A percentile compares a stretch with the other conserved stretches of the same genome.
Conservation (phyloP, 2,797 vertebrate genomes). For the Anolis apletophallus region DNA sequence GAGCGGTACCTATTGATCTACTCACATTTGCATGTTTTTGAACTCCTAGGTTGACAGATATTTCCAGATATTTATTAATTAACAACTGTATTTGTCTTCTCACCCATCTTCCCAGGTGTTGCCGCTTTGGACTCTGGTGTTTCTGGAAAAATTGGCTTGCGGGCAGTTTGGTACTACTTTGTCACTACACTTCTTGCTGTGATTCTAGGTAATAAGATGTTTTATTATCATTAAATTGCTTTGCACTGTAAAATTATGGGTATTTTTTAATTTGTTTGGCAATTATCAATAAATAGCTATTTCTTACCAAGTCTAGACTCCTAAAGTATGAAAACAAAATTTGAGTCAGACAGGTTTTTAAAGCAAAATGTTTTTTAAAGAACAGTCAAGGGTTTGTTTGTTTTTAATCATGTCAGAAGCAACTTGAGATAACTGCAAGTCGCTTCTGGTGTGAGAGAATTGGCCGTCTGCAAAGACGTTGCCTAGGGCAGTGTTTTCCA, state of each 20-base stretch:
- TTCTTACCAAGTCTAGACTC: background rate
- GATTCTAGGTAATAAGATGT: slow-evolving; percentile 84
- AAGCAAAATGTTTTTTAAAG: too few relatives aligned
- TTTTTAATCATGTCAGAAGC: too few relatives aligned
- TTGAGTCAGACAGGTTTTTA: too few relatives aligned
- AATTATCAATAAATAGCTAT: background rate
- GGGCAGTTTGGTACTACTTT: slow-evolving; percentile 93
- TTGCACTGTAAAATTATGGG: background rate
- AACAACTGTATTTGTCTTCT: slow-evolving; percentile 19
- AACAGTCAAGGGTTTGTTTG: too few relatives aligned
- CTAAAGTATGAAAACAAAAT: background rate
- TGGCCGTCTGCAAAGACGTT: too few relatives aligned
- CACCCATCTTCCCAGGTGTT: slow-evolving; percentile 82
- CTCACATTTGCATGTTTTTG: too few relatives aligned
- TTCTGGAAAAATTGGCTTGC: slow-evolving; percentile 94
- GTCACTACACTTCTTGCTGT: slow-evolving; percentile 94
- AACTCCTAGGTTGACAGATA: background rate
- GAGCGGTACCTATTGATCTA: too few relatives aligned
- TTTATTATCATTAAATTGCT: slow-evolving; percentile 30
- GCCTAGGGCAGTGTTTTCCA: too few relatives aligned
- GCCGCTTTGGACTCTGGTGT: slow-evolving; percentile 94
- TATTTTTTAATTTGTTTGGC: background rate
- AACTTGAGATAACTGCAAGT: too few relatives aligned
- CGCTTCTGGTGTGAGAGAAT: too few relatives aligned
- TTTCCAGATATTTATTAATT: slow-evolving; percentile 26